Base-by-base conservation (phyloP, 1,140 invertebrate species). In the Planococcus citri region DNA sequence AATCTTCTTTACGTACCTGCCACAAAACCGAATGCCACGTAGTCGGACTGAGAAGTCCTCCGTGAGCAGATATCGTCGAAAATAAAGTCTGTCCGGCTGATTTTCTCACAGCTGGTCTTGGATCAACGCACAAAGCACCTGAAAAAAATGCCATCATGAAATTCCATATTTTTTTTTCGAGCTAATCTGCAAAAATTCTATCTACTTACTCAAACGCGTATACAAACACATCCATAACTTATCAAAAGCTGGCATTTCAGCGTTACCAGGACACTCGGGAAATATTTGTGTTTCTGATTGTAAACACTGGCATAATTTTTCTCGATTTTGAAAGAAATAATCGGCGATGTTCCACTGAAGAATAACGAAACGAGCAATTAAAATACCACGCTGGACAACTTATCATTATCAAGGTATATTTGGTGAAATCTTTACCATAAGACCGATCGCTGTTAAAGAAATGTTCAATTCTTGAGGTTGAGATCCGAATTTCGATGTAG, bases 31-130 rank as follows among this genome's bases (percentile, higher is more conserved):
- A 88, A 75, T 95, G 87, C 94, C 95, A 97, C 1, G 94, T 94
- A 27, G 87, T 85, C 69, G 88, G 85, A 78, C 91, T 88, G 14
- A 98, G 80, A 64, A 97, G 81, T 41, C 86, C 84, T 21, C 95
- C 95, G 81, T 99, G 96, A 1, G 95, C 94, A 1, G 91, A 89
- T 76, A 99, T 93, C 10, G 95, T 98, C 24, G 95, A 97, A 80
- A 99, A 97, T 29, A 99, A 80, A 0, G 97, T 99, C 83, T 98
- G 95, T 72, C 94, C 94, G 10, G 95, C 94, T n/a, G 94, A 97
- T 81, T 98, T 98, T 10, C 97, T 84, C 0, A 98, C 94, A 0
- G 97, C 94, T 0, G 96, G 95, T 37, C 97, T 83, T 21, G 88
- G 80, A 81, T 99, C 97, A 41, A 97, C 93, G 78, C 96, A 99